A percentile compares a stretch with the other conserved stretches of the same genome.
Conservation (phyloP, 1,140 invertebrate species). For the Gryon sp. region DNA sequence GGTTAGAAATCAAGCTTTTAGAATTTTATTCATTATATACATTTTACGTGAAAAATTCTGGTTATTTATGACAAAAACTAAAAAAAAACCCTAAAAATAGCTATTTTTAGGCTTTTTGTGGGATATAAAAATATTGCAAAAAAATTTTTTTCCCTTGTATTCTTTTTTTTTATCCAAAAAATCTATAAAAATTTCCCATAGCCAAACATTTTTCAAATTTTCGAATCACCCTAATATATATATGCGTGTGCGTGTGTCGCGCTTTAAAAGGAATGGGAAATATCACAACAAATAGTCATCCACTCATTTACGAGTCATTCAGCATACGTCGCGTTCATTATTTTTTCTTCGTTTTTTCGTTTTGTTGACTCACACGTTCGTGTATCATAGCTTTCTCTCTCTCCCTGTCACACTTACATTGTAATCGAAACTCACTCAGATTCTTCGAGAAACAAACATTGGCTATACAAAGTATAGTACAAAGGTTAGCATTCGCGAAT, state of each 20-base stretch:
- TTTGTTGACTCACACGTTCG: slow-evolving; percentile 24
- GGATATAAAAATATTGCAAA: too few relatives aligned
- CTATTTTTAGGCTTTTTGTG: too few relatives aligned
- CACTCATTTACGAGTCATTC: slow-evolving; percentile 51
- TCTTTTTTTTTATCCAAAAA: too few relatives aligned
- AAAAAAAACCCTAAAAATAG: too few relatives aligned
- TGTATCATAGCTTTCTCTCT: slow-evolving; percentile 15
- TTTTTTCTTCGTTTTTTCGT: slow-evolving; percentile 14
- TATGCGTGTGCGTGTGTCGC: slow-evolving; percentile 40
- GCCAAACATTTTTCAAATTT: too few relatives aligned
- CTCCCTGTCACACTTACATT: slow-evolving; percentile 41
- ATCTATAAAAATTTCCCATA: too few relatives aligned
- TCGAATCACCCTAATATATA: too few relatives aligned
- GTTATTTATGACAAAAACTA: too few relatives aligned
- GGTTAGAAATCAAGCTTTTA: too few relatives aligned
- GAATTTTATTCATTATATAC: too few relatives aligned
- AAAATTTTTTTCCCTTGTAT: too few relatives aligned
- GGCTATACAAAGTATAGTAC: slow-evolving; percentile 57
- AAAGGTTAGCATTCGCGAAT: slow-evolving; percentile 56
- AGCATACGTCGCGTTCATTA: slow-evolving; percentile 25
- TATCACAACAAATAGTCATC: slow-evolving; percentile 58
- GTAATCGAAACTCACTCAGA: slow-evolving; percentile 52
- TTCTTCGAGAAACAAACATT: slow-evolving; percentile 56
- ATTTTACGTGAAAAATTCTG: too few relatives aligned
- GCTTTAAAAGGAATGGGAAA: slow-evolving; percentile 43